Evolutionary conservation across 2,888 invertebrate species (phyloP), one percentile per base, ranked within the genome.

Genomic region (Clitarchus hookeri): DNA sequence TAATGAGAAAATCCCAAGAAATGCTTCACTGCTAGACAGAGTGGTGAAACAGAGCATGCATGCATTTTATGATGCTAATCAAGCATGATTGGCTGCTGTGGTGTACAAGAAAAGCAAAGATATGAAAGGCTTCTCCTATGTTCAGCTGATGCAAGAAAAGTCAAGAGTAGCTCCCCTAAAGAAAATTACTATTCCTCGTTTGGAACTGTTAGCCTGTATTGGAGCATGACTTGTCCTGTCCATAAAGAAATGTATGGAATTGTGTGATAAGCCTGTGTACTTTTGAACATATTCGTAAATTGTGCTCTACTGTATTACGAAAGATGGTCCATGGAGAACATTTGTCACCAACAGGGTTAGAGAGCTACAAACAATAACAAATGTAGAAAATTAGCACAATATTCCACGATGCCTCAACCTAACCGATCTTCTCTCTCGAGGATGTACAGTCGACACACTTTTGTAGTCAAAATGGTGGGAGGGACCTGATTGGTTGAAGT

Each of bases 321-420:
- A 23, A 65, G 65, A 48, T n/a, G n/a, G n/a, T n/a, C n/a, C n/a
- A n/a, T n/a, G n/a, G n/a, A n/a, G n/a, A n/a, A n/a, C n/a, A n/a
- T n/a, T n/a, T n/a, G n/a, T n/a, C n/a, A n/a, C n/a, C n/a, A n/a
- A n/a, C n/a, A n/a, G n/a, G n/a, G n/a, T n/a, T n/a, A n/a, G n/a
- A n/a, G n/a, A n/a, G n/a, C n/a, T n/a, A n/a, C n/a, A n/a, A n/a
- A n/a, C n/a, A n/a, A n/a, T n/a, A n/a, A n/a, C n/a, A n/a, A n/a
- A n/a, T n/a, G n/a, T n/a, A n/a, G n/a, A n/a, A n/a, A 88, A 87
- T 0, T 89, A 89, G 89, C 27, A 84, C 6, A 88, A 89, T 88
- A 84, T 89, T 16, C 88, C 88, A 6, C 88, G 89, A 11, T 44
- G 25, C 9, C 23, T 83, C 12, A 89, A 89, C 82, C 88, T 87